A percentile compares a stretch with the other conserved stretches of the same genome.
These are phyloP conservation scores for Orthosia incerta DNA, from an alignment of 2,888 invertebrate species.

Conservation along the genomic window DNA sequence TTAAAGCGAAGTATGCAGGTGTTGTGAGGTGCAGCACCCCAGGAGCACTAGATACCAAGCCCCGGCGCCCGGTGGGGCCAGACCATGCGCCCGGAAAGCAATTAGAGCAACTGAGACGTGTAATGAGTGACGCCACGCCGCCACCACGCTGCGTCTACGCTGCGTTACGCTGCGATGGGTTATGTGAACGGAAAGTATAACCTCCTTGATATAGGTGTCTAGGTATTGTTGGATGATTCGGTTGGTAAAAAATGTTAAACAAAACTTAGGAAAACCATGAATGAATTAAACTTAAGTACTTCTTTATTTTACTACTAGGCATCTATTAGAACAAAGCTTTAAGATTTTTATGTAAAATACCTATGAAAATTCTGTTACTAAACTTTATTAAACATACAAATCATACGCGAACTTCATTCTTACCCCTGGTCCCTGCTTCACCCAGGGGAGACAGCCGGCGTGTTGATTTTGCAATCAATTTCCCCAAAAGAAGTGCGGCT, in stretches of 20 bases:
- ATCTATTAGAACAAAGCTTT: too few relatives aligned
- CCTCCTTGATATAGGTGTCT: not conserved
- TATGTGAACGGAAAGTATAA: not conserved
- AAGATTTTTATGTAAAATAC: not conserved
- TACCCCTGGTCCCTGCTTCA: not conserved
- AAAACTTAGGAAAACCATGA: not conserved
- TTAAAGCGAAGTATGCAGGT: constrained; percentile 36
- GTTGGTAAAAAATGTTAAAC: not conserved
- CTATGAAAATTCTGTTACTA: not conserved
- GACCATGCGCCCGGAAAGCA: constrained; percentile 73
- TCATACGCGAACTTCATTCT: not conserved
- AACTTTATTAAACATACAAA: constrained; percentile 19
- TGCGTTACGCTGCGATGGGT: constrained; percentile 1
- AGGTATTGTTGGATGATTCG: not conserved
- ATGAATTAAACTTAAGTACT: not conserved
- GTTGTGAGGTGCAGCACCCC: constrained; percentile 7
- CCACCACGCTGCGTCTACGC: constrained; percentile 42
- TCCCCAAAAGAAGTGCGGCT: constrained; percentile 24
- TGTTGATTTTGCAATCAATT: constrained; percentile 49
- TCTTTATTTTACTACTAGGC: not conserved
- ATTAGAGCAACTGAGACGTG: constrained; percentile 81
- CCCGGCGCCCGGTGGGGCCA: constrained; percentile 2
- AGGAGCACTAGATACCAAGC: not conserved
- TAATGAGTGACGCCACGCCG: constrained; percentile 77
- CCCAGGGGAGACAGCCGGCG: constrained; percentile 6